Base-by-base conservation (phyloP, 2,888 invertebrate species). In the Drosophila eohydei region DNA sequence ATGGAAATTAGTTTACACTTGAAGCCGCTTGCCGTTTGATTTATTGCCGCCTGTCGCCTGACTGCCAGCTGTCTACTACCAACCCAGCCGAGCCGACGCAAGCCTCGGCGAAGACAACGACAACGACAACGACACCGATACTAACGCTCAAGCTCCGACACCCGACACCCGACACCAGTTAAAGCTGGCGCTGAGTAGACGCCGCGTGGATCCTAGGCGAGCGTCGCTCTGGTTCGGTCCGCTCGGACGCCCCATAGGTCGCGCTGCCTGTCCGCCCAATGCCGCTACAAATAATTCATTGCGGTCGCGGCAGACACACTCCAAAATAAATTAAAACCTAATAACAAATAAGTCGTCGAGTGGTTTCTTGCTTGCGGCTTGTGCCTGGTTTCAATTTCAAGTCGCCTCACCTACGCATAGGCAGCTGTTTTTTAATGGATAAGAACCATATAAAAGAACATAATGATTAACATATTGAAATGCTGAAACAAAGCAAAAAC, bases 1-100 rank as follows among this genome's bases (percentile, higher is more conserved):
- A 90, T 88, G 91, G 85, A 91, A 91, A 91, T 91, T 91, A 91
- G 91, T 90, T 91, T 90, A 89, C 91, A 91, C 91, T 91, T 91
- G 90, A 87, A 91, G 89, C 81, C 78, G 83, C 80, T 83, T 81
- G 80, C 84, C 81, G 70, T 83, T 79, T 90, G 88, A 88, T 90
- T 90, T 90, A 90, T 91, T 81, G 79, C 81, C 84, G 88, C 79
- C 90, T 90, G 91, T 91, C 90, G 80, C 78, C 81, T 74, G 83
- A 82, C 85, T 88, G 88, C 87, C 89, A 89, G 83, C 83, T 81
- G 89, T 89, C 90, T 81, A 84, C 81, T 74, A 84, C 84, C 84
- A 88, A 72, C 67, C 70, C 62, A 50, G 50, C 66, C 54, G 59
- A 43, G 7, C 32, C 36, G 46, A 62, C 50, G 60, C 55, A 36